Evolutionary conservation across 2,888 invertebrate genomes (phyloP).

Genomic region (Amphimallon solstitiale): DNA sequence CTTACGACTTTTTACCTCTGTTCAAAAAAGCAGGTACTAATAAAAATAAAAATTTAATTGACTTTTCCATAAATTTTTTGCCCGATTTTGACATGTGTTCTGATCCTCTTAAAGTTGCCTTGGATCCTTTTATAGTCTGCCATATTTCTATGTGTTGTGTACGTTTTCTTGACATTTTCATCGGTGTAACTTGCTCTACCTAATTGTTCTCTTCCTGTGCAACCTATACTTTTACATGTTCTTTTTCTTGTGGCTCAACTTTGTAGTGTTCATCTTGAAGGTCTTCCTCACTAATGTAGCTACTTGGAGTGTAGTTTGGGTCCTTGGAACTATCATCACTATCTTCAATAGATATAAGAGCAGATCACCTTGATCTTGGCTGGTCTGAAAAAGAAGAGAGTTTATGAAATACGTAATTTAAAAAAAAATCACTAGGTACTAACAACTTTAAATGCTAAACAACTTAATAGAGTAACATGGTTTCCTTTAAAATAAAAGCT

Average conservation of each 20-base stretch:
- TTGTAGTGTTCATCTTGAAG: background rate
- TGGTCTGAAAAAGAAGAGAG: slow-evolving; percentile 19
- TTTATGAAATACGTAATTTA: no score
- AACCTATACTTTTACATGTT: background rate
- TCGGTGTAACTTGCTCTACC: slow-evolving; percentile 14
- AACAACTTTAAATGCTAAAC: slow-evolving; percentile 11
- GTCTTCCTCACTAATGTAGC: no score
- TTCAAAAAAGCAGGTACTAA: no score
- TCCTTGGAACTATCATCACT: no score
- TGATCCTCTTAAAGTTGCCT: no score
- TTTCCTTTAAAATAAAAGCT: background rate
- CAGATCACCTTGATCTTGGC: slow-evolving; percentile 6
- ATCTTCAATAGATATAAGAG: slow-evolving; percentile 16
- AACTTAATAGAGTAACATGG: slow-evolving; percentile 10
- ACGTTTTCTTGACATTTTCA: slow-evolving; percentile 13
- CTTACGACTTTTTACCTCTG: no score
- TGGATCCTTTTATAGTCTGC: slow-evolving; percentile 18
- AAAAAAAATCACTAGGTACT: background rate
- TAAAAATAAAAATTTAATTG: no score
- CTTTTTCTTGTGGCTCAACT: slow-evolving; percentile 13
- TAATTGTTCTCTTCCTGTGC: background rate
- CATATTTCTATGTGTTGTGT: slow-evolving; percentile 12
- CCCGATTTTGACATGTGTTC: no score
- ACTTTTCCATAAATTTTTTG: slow-evolving; percentile 12
- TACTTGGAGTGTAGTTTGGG: no score